Percentiles rank a stretch among this genome's conserved stretches.
Evolutionary conservation across 2,797 vertebrate genomes (phyloP).

Genomic region (Neostethus bicornis): DNA sequence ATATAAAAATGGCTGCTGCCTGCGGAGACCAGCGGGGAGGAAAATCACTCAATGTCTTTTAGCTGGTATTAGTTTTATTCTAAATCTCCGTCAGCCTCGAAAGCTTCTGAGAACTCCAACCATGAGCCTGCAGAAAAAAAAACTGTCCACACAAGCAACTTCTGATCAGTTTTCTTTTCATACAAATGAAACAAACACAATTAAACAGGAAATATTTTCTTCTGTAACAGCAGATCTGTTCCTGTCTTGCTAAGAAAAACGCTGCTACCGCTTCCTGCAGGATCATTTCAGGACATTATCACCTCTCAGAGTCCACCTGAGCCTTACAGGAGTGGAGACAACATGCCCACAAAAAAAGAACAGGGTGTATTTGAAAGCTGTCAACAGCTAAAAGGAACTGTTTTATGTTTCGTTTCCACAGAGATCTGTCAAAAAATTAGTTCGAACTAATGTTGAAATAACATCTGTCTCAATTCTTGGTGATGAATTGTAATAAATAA

Average conservation of each 20-base stretch:
- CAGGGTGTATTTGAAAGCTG: slow-evolving; percentile 44
- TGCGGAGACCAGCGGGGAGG: slow-evolving; percentile 18
- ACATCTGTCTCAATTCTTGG: too few relatives aligned
- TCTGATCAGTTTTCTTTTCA: slow-evolving; percentile 7
- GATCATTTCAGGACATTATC: slow-evolving; percentile 52
- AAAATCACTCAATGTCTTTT: slow-evolving; percentile 23
- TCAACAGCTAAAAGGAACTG: slow-evolving; percentile 43
- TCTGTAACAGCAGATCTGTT: slow-evolving; percentile 18
- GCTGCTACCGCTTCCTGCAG: slow-evolving; percentile 21
- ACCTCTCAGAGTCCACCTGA: slow-evolving; percentile 58
- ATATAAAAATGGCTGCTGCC: slow-evolving; percentile 29
- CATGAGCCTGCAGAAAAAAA: slow-evolving; percentile 37
- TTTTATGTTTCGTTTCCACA: too few relatives aligned
- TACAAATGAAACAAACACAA: slow-evolving; percentile 17
- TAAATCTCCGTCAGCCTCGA: slow-evolving; percentile 6
- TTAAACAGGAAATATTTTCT: slow-evolving; percentile 17
- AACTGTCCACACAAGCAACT: slow-evolving; percentile 21
- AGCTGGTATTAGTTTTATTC: slow-evolving; percentile 24
- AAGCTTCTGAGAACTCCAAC: not conserved
- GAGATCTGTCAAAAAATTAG: too few relatives aligned
- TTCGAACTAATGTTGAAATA: too few relatives aligned
- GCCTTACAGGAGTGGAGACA: slow-evolving; percentile 29
- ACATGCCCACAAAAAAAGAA: slow-evolving; percentile 73
- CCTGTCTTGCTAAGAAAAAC: slow-evolving; percentile 18
- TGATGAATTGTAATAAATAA: too few relatives aligned